Conservation (phyloP, 2,113 vertebrate genomes). For the Epinephelus moara region DNA sequence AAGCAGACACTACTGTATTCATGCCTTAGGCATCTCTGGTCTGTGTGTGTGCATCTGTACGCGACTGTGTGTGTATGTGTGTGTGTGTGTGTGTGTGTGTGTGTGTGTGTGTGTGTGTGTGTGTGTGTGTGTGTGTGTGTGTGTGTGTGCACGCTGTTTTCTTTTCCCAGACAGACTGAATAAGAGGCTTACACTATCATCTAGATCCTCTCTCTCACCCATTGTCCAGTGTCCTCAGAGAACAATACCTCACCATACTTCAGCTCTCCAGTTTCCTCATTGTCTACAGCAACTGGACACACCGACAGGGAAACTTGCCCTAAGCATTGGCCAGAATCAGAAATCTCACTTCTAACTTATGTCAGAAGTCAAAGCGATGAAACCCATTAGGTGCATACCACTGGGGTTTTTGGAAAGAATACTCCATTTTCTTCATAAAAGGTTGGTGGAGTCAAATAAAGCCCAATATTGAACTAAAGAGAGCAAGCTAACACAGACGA, state of each 20-base stretch:
- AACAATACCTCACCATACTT: slow-evolving; percentile 2
- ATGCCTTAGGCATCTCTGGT: background rate
- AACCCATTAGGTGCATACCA: slow-evolving; percentile 25
- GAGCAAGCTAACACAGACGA: background rate
- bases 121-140: background rate
- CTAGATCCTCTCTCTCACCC: no score
- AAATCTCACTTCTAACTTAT: slow-evolving; percentile 38
- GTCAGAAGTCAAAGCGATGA: slow-evolving; percentile 59
- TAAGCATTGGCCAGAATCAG: slow-evolving; percentile 49
- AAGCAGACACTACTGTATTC: slow-evolving; percentile 23
- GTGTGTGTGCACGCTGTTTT: background rate
- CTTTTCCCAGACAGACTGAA: no score
- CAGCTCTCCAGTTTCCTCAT: background rate
- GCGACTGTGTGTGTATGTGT: background rate
- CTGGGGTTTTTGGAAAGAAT: background rate
- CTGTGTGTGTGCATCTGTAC: background rate
- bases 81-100: slow-evolving; percentile 3
- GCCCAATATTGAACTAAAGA: background rate
- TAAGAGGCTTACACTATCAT: no score
- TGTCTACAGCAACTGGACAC: slow-evolving; percentile 27
- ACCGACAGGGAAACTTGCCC: background rate
- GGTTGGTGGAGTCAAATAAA: slow-evolving; percentile 33
- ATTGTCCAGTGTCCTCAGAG: slow-evolving; percentile 5
- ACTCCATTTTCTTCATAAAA: slow-evolving; percentile 33
- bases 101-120: slow-evolving; percentile 3